A percentile compares a stretch with the other conserved stretches of the same genome.
These are phyloP conservation scores for Heliconius erato DNA, from an alignment of 2,888 invertebrate species.

Conservation along the genomic window DNA sequence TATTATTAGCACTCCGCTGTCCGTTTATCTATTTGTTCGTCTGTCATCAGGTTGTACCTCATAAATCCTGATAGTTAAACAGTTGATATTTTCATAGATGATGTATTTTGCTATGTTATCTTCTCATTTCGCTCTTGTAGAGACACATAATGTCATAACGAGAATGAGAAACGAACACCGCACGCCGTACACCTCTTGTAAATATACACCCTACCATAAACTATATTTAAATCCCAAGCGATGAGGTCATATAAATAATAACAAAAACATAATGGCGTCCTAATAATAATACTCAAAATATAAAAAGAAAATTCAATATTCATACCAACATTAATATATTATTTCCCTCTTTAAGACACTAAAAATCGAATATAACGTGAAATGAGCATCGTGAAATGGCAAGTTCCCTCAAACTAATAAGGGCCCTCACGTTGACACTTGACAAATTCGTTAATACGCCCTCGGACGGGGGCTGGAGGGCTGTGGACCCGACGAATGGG, in stretches of 20 bases:
- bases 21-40: too few species aligned
- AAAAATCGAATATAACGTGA: constrained; percentile 39
- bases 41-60: too few species aligned
- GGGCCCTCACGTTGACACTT: constrained; percentile 76
- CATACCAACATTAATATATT: neutral
- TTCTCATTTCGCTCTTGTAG: too few species aligned
- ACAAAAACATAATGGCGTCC: neutral
- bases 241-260: too few species aligned
- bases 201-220: too few species aligned
- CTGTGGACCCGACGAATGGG: constrained; percentile 29
- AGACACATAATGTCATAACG: too few species aligned
- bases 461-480: constrained; percentile 46
- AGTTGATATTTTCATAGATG: too few species aligned
- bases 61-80: too few species aligned
- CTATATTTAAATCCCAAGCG: neutral
- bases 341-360: neutral
- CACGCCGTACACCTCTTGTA: too few species aligned
- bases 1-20: too few species aligned
- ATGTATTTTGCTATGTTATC: too few species aligned
- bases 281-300: neutral
- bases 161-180: too few species aligned
- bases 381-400: constrained; percentile 59
- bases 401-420: constrained; percentile 71
- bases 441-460: constrained; percentile 84
- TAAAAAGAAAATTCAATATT: neutral